These are phyloP conservation scores for Phocides pigmalion DNA, from an alignment of 1,140 invertebrate species.

Conservation along the genomic window DNA sequence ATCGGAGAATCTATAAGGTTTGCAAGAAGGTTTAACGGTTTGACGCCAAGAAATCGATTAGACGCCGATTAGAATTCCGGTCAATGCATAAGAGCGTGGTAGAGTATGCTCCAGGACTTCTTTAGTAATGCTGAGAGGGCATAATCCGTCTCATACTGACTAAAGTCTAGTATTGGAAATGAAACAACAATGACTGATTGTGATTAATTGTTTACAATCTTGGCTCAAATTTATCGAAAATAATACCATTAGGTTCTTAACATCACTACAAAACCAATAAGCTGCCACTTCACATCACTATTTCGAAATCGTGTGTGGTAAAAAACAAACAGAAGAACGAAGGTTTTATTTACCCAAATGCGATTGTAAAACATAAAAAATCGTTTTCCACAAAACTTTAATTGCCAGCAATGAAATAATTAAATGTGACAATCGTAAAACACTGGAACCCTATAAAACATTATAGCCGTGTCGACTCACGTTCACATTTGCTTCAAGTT, in stretches of 20 bases:
- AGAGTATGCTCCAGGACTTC: too few species aligned
- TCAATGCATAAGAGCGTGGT: too few species aligned
- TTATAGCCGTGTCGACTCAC: constrained; percentile 43
- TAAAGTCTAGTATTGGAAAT: too few species aligned
- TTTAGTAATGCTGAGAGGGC: too few species aligned
- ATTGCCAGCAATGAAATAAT: constrained; percentile 81
- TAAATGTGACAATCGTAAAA: constrained; percentile 83
- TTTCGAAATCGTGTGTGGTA: constrained; percentile 77
- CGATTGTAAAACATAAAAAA: constrained; percentile 80
- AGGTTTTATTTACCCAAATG: constrained; percentile 79
- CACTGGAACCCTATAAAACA: constrained; percentile 73
- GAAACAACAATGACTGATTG: too few species aligned
- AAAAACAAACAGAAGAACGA: constrained; percentile 70
- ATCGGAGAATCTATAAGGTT: too few species aligned
- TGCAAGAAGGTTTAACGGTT: too few species aligned
- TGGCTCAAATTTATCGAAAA: too few species aligned
- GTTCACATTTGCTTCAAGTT: constrained; percentile 22
- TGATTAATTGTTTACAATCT: too few species aligned
- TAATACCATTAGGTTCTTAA: background rate
- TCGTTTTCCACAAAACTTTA: constrained; percentile 78
- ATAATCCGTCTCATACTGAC: too few species aligned
- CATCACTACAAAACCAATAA: background rate
- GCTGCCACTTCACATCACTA: constrained; percentile 58
- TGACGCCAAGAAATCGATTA: too few species aligned
- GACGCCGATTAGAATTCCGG: too few species aligned